phyloP scores from a whole-genome alignment of 2,888 invertebrate species.

The Watsonalla cultraria region DNA sequence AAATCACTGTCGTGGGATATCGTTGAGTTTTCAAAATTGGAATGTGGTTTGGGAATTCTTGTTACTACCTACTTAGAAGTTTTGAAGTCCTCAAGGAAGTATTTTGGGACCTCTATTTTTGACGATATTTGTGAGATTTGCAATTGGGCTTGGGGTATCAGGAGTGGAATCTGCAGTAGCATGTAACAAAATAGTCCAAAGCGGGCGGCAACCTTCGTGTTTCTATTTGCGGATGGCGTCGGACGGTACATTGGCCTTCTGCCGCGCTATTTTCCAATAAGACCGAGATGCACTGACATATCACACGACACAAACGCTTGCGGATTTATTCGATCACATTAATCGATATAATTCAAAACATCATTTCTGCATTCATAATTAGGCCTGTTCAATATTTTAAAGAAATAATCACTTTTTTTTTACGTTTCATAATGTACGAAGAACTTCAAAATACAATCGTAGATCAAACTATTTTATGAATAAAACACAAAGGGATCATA shows the following conservation, averaged over 20 bases:
- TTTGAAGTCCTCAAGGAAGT: neutral
- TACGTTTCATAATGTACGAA: no score
- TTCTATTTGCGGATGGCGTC: slow-evolving; percentile 65
- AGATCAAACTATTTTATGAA: no score
- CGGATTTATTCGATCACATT: slow-evolving; percentile 31
- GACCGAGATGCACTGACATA: slow-evolving; percentile 48
- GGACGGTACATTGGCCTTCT: slow-evolving; percentile 70
- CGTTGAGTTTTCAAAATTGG: neutral
- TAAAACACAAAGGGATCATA: no score
- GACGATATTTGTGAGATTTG: neutral
- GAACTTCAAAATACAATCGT: no score
- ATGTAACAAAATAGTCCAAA: slow-evolving; percentile 54
- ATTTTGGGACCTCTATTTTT: neutral
- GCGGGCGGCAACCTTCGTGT: slow-evolving; percentile 62
- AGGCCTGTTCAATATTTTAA: no score
- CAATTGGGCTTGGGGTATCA: slow-evolving; percentile 9
- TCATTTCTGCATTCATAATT: neutral
- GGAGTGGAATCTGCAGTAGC: slow-evolving; percentile 37
- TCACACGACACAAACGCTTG: slow-evolving; percentile 32
- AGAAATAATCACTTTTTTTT: no score
- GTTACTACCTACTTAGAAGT: neutral
- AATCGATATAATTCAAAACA: slow-evolving; percentile 16
- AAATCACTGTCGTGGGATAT: neutral
- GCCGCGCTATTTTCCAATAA: slow-evolving; percentile 61
- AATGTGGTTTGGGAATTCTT: neutral